Percentiles rank a stretch among this genome's conserved stretches.
These are phyloP conservation scores for Cheilosia vernalis DNA, from an alignment of 2,888 invertebrate species.

Conservation along the genomic window DNA sequence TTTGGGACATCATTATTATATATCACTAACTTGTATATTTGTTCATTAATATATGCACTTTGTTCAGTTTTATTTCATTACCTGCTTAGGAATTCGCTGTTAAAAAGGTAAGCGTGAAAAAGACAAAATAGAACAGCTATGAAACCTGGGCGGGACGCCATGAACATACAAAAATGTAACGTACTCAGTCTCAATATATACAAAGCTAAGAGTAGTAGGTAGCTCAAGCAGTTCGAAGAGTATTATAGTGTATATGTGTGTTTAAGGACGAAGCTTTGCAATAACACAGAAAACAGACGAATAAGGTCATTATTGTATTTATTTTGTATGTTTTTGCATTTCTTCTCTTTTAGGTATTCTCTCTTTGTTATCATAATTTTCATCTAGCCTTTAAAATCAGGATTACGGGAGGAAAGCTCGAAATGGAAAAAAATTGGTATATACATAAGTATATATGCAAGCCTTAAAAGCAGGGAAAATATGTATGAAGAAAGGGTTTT, in stretches of 20 bases:
- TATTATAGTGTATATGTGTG: slow-evolving; percentile 45
- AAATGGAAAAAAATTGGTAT: not conserved
- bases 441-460: not conserved
- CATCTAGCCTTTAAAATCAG: slow-evolving; percentile 60
- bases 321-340: slow-evolving; percentile 66
- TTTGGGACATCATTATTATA: slow-evolving; percentile 36
- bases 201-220: slow-evolving; percentile 47
- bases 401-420: slow-evolving; percentile 40
- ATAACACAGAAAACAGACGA: slow-evolving; percentile 65
- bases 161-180: slow-evolving; percentile 69
- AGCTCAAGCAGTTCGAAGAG: slow-evolving; percentile 32
- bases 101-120: slow-evolving; percentile 1
- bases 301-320: slow-evolving; percentile 72
- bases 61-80: slow-evolving; percentile 23
- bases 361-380: slow-evolving; percentile 56
- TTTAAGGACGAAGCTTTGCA: slow-evolving; percentile 67
- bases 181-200: slow-evolving; percentile 39
- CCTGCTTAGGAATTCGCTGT: slow-evolving; percentile 8
- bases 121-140: slow-evolving; percentile 21
- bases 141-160: slow-evolving; percentile 79
- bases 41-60: slow-evolving; percentile 17
- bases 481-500: slow-evolving; percentile 1
- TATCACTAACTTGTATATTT: slow-evolving; percentile 15
- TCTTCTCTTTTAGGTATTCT: slow-evolving; percentile 33
- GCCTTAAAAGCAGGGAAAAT: slow-evolving; percentile 7